Evolutionary conservation across 2,797 vertebrate genomes (phyloP), one percentile per base, ranked within the genome.

Genomic region (Pagetopsis macropterus): DNA sequence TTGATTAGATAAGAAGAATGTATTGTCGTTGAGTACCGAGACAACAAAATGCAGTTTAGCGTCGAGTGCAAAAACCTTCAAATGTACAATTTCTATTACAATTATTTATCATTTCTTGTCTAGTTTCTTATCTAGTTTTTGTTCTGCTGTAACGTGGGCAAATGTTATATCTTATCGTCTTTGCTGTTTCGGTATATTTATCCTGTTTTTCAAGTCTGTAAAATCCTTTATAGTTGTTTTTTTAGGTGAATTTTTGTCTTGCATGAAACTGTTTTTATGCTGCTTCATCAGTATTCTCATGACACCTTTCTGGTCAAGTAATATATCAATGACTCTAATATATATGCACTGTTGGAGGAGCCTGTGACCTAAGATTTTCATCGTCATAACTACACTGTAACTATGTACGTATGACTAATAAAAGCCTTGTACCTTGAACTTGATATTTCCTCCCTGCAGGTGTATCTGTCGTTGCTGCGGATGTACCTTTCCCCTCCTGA

Each of bases 401-500:
- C 27, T 27, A 27, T 27, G 27, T 27, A 27, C 4, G 27, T 27
- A 5, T 27, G 27, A 27, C 27, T 27, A 5, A 27, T 27, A 27
- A 27, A 27, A 27, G 27, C 27, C 27, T 27, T 27, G 27, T 1
- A 27, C 27, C 27, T 27, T 27, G 27, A 27, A 27, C 27, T 27
- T 27, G 27, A 27, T 44, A 0, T 49, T 15, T 49, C 17, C 10
- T 11, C 17, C 51, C 56, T 58, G 33, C 88, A 99, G 98, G 98
- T 99, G 13, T 99, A 99, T 83, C 89, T 99, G 87, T 99, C 98
- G 2, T 90, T 99, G 88, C 95, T 99, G 82, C 94, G 97, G 55
- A 99, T 99, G 97, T 99, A 99, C 90, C 95, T 99, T 72, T 99
- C 97, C 0, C 98, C 98, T 15, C 98, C 98, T 54, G 98, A 97